These are phyloP conservation scores for Amphiprion percula DNA, from an alignment of 2,113 vertebrate genomes.

Conservation along the genomic window DNA sequence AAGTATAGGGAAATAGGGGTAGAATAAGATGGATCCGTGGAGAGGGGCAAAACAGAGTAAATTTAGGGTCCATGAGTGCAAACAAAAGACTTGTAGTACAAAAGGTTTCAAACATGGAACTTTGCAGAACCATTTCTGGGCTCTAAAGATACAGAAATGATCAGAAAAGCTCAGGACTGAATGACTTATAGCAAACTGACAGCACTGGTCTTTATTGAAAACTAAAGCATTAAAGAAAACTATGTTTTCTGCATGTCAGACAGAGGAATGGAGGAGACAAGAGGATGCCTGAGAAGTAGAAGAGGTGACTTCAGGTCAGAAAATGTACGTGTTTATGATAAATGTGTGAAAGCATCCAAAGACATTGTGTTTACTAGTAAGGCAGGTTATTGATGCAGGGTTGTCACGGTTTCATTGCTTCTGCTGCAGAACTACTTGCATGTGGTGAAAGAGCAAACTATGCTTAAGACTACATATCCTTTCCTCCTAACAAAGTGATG, in stretches of 20 bases:
- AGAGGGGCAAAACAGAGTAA: slow-evolving; percentile 5
- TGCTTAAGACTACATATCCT: neutral
- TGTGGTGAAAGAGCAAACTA: neutral
- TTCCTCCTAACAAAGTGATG: neutral
- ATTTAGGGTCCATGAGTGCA: neutral
- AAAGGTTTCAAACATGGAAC: neutral
- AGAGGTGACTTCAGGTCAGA: neutral
- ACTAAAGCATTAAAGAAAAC: neutral
- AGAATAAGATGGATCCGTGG: slow-evolving; percentile 22
- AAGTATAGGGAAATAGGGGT: neutral
- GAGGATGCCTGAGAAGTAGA: neutral
- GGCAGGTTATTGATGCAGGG: neutral
- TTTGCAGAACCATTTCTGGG: neutral
- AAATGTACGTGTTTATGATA: neutral
- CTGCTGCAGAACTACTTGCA: neutral
- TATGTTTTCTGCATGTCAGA: neutral
- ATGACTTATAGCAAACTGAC: neutral
- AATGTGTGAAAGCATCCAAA: neutral
- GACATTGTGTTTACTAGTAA: too few relatives aligned
- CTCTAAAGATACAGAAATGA: neutral
- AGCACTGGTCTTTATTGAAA: neutral
- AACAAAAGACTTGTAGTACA: slow-evolving; percentile 20
- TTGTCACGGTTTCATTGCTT: neutral
- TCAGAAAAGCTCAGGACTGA: neutral
- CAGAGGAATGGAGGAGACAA: neutral